Base-by-base conservation (phyloP, 2,888 invertebrate species). In the Desoria tigrina region DNA sequence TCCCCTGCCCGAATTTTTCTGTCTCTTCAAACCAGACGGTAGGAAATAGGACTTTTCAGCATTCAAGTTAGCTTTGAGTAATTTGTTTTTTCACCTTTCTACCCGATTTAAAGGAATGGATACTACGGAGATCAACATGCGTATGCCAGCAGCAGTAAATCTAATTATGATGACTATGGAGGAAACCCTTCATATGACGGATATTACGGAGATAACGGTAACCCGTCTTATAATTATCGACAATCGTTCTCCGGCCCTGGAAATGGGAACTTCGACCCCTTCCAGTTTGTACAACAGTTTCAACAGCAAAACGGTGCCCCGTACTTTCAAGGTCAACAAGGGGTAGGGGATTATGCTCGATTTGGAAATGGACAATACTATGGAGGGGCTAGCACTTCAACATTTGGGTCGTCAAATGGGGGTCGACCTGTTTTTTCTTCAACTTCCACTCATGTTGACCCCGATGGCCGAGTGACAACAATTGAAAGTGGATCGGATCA, bases 401-500 rank as follows among this genome's bases (percentile, higher is more conserved):
- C 64, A 11, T 63, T 65, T 11, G 21, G 27, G 1, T 45, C 66
- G 2, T 39, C 32, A 3, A 65, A 70, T 27, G 67, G 66, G 21
- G 42, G 49, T 1, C 21, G 2, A 6, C 59, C 59, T 32, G 16
- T 58, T 7, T 61, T 58, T 28, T 54, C 55, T 14, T 65, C 65
- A 4, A 45, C 54, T 9, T 61, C 67, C 0, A 42, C 59, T 16
- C 7, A 49, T 23, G 18, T 54, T 1, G 69, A 63, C 2, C 59
- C 67, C 16, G 63, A 62, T 37, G 73, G 73, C 4, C 59, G 28
- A 49, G 63, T 70, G 1, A 68, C 66, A 0, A 68, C 69, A 6
- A 45, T 65, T 7, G 57, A 65, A 50, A 51, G 63, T n/a, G 69
- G 66, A 23, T 60, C 65, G 32, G 71, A 58, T 16, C 58, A 45